These are phyloP conservation scores for Melanotaenia duboulayi DNA, from an alignment of 2,113 vertebrate species.

Conservation along the genomic window DNA sequence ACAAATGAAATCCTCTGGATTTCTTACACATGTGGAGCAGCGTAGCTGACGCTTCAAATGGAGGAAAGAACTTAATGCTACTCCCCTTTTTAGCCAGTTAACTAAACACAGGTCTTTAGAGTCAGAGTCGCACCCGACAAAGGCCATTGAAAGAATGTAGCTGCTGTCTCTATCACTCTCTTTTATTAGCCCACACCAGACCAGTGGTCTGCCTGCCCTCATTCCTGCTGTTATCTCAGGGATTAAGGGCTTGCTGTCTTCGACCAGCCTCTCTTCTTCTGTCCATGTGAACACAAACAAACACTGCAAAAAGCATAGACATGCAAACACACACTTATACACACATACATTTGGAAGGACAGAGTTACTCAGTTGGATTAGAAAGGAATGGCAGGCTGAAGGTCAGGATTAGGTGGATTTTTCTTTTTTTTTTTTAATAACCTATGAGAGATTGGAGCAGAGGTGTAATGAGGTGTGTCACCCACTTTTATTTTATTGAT, in stretches of 20 bases:
- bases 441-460: not conserved
- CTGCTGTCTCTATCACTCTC: constrained; percentile 70
- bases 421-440: constrained; percentile 18
- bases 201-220: constrained; percentile 62
- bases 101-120: constrained; percentile 54
- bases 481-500: not conserved
- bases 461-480: not conserved
- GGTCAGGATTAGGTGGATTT: constrained; percentile 31
- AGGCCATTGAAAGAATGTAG: constrained; percentile 58
- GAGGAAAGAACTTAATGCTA: constrained; percentile 14
- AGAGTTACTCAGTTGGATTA: constrained; percentile 20
- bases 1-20: not conserved
- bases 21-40: not conserved
- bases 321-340: constrained; percentile 21
- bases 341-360: constrained; percentile 3
- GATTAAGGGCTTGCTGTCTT: constrained; percentile 76
- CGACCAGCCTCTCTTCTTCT: constrained; percentile 53
- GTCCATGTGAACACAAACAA: constrained; percentile 61
- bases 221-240: constrained; percentile 76
- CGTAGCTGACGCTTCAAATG: constrained; percentile 8
- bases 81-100: constrained; percentile 66
- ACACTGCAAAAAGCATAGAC: constrained; percentile 31
- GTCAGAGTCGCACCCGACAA: constrained; percentile 57
- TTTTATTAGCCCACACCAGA: constrained; percentile 73
- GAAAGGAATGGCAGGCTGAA: constrained; percentile 37